Base-by-base conservation (phyloP, 2,797 vertebrate genomes). In the Gymnodraco acuticeps region DNA sequence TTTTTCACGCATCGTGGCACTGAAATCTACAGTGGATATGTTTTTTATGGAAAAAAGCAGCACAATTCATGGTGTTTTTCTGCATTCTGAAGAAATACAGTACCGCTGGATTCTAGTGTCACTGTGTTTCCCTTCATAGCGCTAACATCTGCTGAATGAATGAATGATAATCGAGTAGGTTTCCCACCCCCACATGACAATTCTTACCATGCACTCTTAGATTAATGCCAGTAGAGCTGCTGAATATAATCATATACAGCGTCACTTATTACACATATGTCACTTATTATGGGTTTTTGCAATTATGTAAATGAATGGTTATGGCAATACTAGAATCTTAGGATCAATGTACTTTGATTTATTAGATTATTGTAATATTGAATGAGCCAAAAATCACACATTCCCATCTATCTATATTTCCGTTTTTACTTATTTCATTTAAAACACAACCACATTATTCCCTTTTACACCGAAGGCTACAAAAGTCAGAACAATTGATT, bases 1-100 rank as follows among this genome's bases (percentile, higher is more conserved):
- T 45, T 54, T 42, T 66, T 60, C 33, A 75, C 60, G 8, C 33
- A 38, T 68, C 47, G 58, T 8, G 3, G 17, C 51, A 50, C 7
- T 27, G 59, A 46, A 43, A 61, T 66, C 6, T 16, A 6, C 14
- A 20, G 20, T 45, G 62, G 33, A 41, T 23, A 16, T 42, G 33
- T 64, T 54, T 70, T 33, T 64, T 23, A 41, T 12, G 3, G 43
- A 27, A 7, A 33, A 53, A 45, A 14, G 11, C 7, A 15, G 58
- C 43, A 13, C 9, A 61, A 31, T 60, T 5, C 63, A 2, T 5
- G 33, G 20, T 20, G 10, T 20, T 23, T n/a, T 20, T 63, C 14
- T n/a, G 23, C 42, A 2, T 3, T 45, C 47, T 1, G 31, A 3
- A 14, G 20, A 1, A 20, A 20, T 3, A 15, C 13, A 15, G 46